These are phyloP conservation scores for Scolopax mira DNA, from an alignment of 2,113 vertebrate genomes.

Conservation along the genomic window DNA sequence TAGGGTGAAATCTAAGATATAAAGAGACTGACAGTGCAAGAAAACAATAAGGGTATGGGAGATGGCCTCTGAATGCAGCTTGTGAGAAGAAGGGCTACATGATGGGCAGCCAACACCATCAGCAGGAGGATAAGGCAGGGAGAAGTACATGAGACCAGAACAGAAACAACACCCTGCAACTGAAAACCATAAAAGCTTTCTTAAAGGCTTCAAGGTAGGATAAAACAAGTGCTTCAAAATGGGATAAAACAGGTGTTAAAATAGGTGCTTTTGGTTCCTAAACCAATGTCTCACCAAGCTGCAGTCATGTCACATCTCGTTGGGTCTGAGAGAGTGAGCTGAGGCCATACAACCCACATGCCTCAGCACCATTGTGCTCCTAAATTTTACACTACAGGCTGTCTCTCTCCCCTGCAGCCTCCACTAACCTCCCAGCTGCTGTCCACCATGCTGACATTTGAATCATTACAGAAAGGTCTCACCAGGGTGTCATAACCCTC, in stretches of 20 bases:
- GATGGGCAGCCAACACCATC: neutral
- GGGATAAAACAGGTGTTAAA: neutral
- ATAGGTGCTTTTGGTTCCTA: neutral
- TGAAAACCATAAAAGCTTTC: neutral
- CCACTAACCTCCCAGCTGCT: neutral
- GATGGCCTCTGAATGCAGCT: neutral
- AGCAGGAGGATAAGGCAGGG: neutral
- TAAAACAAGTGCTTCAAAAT: neutral
- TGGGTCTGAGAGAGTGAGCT: neutral
- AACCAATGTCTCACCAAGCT: accelerated
- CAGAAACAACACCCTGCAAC: neutral
- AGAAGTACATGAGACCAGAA: neutral
- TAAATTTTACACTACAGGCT: neutral
- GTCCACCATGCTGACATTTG: neutral
- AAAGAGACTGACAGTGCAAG: neutral
- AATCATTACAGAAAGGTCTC: neutral
- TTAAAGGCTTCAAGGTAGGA: neutral
- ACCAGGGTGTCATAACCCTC: neutral
- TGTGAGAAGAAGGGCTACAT: neutral
- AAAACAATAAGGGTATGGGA: neutral
- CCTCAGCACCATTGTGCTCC: neutral
- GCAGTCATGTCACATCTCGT: neutral
- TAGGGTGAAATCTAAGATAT: neutral
- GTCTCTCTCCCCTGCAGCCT: neutral
- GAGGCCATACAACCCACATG: neutral